Conservation (phyloP, 2,113 vertebrate species). For the Candoia aspera region DNA sequence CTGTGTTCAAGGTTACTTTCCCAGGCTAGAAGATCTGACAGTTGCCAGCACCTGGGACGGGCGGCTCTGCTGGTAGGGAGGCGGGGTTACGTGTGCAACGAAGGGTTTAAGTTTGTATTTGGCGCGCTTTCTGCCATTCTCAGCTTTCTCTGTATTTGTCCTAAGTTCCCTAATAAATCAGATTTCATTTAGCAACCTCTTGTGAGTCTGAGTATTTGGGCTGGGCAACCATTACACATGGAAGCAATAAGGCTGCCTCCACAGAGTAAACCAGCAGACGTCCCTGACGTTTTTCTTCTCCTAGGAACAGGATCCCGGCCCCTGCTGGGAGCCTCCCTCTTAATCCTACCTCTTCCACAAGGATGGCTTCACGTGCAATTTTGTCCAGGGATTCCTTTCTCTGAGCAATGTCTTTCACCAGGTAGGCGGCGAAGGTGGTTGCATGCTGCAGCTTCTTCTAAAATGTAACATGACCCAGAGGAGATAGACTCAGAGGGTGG, state of each 20-base stretch:
- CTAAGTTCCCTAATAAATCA: too few species aligned
- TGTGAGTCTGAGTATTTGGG: too few species aligned
- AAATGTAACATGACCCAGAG: slow-evolving; percentile 33
- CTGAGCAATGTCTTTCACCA: slow-evolving; percentile 70
- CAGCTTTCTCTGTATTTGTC: too few species aligned
- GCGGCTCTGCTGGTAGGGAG: too few species aligned
- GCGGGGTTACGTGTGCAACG: too few species aligned
- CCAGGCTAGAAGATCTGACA: too few species aligned
- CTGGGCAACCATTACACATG: too few species aligned
- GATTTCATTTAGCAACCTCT: too few species aligned
- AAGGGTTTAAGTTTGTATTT: too few species aligned
- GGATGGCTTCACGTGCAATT: slow-evolving; percentile 66
- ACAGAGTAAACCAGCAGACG: not conserved
- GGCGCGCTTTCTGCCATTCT: too few species aligned
- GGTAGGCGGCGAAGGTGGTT: slow-evolving; percentile 40
- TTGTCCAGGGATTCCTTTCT: slow-evolving; percentile 71
- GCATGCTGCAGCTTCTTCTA: slow-evolving; percentile 73
- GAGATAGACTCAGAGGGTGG: not conserved
- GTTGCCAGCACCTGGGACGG: too few species aligned
- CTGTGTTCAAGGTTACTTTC: too few species aligned
- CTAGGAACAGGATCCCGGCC: not conserved
- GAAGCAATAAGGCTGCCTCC: not conserved
- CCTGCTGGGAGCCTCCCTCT: not conserved
- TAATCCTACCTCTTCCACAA: slow-evolving; percentile 72
- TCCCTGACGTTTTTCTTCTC: not conserved